Conservation (phyloP, 1,140 invertebrate species). For the Harlomillsia oculata region DNA sequence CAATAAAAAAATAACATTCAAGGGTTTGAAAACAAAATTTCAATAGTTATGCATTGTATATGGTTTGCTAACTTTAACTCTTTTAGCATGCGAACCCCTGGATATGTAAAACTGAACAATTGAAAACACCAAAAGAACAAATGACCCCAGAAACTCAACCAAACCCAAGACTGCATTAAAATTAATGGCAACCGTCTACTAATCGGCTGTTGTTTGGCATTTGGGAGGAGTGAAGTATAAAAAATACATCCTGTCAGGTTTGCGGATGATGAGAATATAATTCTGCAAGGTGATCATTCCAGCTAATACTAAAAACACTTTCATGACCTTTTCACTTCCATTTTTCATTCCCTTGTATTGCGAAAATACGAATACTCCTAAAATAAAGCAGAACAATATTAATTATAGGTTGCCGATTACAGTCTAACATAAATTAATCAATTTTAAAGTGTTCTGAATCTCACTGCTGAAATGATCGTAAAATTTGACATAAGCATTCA, state of each 20-base stretch:
- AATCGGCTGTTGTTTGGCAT: not conserved
- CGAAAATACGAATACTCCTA: not conserved
- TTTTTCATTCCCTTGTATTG: not conserved
- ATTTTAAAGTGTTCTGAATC: not conserved
- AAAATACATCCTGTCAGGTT: not conserved
- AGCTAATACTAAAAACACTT: not conserved
- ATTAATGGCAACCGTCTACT: not conserved
- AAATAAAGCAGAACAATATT: not conserved
- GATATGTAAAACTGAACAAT: not conserved
- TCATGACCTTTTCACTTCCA: not conserved
- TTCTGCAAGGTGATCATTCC: not conserved
- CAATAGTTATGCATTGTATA: not conserved
- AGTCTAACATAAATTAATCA: not conserved
- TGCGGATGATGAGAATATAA: not conserved
- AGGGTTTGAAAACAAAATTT: too few relatives aligned
- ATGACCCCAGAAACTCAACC: not conserved
- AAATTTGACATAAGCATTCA: not conserved
- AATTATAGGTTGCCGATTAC: not conserved
- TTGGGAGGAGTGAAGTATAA: not conserved
- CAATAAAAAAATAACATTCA: conserved; percentile 1
- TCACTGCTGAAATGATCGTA: not conserved
- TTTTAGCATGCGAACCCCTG: not conserved
- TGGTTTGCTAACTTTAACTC: not conserved
- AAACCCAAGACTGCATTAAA: not conserved
- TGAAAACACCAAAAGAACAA: conserved; percentile 1